Evolutionary conservation across 2,113 vertebrate genomes (phyloP).

Genomic region (Sylvietta virens): DNA sequence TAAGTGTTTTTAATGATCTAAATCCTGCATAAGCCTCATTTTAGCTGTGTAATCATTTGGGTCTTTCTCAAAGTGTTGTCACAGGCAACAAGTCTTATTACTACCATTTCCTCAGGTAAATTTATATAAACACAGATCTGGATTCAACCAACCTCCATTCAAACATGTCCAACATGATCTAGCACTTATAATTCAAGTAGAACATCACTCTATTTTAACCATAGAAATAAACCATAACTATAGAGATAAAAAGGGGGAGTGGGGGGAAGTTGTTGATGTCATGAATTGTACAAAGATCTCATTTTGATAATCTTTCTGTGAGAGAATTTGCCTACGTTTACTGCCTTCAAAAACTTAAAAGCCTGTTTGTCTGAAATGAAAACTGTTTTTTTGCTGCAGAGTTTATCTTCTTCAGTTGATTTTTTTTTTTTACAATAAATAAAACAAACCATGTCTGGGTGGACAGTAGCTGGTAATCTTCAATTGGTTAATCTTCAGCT

Average conservation of each 20-base stretch:
- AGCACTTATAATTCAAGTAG: background rate
- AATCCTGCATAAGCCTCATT: background rate
- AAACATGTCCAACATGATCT: background rate
- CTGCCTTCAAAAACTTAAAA: background rate
- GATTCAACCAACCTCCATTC: background rate
- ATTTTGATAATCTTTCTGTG: background rate
- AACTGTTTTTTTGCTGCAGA: background rate
- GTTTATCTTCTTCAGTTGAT: background rate
- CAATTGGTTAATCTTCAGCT: background rate
- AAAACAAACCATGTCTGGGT: background rate
- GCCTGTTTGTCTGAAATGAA: background rate
- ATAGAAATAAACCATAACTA: background rate
- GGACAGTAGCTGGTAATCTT: background rate
- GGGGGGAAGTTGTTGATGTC: background rate
- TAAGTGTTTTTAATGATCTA: background rate
- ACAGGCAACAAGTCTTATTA: background rate
- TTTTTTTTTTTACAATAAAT: background rate
- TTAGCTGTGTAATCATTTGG: background rate
- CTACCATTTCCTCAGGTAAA: background rate
- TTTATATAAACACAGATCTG: background rate
- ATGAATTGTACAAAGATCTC: background rate
- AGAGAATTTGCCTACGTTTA: background rate
- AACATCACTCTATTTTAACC: background rate
- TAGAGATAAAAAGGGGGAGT: rapidly evolving
- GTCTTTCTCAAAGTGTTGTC: background rate